Conservation (phyloP, 2,888 invertebrate species). For the Eupithecia insigniata region DNA sequence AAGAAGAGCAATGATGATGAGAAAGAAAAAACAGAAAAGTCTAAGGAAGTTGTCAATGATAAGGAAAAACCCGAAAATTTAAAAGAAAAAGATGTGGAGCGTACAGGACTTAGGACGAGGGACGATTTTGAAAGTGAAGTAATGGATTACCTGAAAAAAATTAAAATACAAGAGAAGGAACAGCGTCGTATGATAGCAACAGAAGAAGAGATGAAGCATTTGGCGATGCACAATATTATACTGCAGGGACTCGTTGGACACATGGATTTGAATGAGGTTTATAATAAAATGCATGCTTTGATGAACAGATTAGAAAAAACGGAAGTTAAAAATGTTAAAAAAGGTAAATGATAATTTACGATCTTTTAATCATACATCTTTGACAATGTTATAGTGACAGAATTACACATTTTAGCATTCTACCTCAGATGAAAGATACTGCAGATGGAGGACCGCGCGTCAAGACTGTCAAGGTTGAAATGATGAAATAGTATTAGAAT, state of each 20-base stretch:
- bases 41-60: conserved; percentile 9
- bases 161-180: conserved; percentile 20
- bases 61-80: not conserved
- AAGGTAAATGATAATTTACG: conserved; percentile 26
- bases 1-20: conserved; percentile 6
- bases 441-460: no score
- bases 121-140: conserved; percentile 12
- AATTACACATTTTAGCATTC: not conserved
- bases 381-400: not conserved
- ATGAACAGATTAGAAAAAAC: conserved; percentile 45
- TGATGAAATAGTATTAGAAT: no score
- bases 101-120: conserved; percentile 8
- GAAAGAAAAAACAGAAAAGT: conserved; percentile 16
- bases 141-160: conserved; percentile 22
- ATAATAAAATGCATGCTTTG: conserved; percentile 50
- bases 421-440: not conserved
- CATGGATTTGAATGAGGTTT: conserved; percentile 64
- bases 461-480: no score
- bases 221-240: conserved; percentile 67
- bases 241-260: conserved; percentile 65
- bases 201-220: conserved; percentile 54
- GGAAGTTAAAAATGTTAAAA: conserved; percentile 33
- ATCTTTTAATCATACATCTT: not conserved
- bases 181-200: conserved; percentile 25
- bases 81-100: conserved; percentile 14